A percentile compares a stretch with the other conserved stretches of the same genome.
Conservation (phyloP, 2,797 vertebrate species). For the Gymnothorax javanicus region DNA sequence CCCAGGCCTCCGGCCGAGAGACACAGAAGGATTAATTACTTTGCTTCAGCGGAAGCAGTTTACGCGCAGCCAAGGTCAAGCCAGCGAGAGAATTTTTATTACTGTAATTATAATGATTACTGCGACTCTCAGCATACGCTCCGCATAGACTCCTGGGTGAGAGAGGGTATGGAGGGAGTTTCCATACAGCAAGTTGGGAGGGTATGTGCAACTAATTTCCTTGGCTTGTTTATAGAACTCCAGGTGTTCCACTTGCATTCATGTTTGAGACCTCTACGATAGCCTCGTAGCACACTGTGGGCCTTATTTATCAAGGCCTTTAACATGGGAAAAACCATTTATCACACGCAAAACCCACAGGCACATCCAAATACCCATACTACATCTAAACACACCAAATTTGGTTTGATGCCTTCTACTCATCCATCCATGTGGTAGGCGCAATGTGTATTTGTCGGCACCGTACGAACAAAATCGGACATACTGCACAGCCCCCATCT, state of each 20-base stretch:
- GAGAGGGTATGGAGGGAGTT: constrained; percentile 59
- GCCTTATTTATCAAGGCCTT: constrained; percentile 35
- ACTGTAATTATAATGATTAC: background rate
- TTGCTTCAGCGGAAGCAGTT: background rate
- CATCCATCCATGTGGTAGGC: too few species aligned
- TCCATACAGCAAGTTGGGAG: constrained; percentile 71
- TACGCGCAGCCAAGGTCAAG: background rate
- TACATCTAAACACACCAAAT: too few species aligned
- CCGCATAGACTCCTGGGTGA: constrained; percentile 46
- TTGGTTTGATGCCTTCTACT: too few species aligned
- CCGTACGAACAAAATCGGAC: too few species aligned
- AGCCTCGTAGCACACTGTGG: constrained; percentile 37
- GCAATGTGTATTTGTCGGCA: too few species aligned
- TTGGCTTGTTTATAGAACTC: constrained; percentile 61
- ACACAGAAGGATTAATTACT: background rate
- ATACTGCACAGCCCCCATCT: too few species aligned
- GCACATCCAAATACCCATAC: too few species aligned
- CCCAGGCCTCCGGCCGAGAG: background rate
- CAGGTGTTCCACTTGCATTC: constrained; percentile 50
- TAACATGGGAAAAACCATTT: constrained; percentile 45
- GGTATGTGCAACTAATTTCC: constrained; percentile 76
- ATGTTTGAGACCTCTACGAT: constrained; percentile 59
- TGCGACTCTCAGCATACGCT: constrained; percentile 46
- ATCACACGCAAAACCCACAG: too few species aligned
- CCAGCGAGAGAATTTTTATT: background rate